Evolutionary conservation across 1,140 invertebrate species (phyloP).

Genomic region (Drosophila fuyamai): DNA sequence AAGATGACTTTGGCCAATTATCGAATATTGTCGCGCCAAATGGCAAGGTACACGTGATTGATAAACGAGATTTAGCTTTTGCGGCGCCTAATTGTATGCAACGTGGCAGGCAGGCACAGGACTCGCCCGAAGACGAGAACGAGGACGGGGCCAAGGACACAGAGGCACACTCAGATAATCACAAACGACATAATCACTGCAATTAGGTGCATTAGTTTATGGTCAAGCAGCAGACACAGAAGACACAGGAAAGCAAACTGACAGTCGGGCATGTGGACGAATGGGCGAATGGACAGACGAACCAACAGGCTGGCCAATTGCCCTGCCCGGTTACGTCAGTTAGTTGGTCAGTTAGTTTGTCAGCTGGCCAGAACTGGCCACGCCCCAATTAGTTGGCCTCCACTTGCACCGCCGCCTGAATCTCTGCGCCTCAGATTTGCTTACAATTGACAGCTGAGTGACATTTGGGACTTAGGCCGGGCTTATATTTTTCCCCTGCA

Average conservation of each 20-base stretch:
- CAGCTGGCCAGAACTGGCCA: constrained; percentile 17
- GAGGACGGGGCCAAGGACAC: constrained; percentile 7
- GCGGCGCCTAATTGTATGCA: constrained; percentile 65
- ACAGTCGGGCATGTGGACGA: constrained; percentile 2
- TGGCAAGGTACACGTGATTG: constrained; percentile 41
- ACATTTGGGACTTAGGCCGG: constrained; percentile 43
- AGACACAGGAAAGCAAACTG: constrained; percentile 1
- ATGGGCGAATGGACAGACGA: constrained; percentile 14
- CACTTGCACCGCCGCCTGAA: background rate
- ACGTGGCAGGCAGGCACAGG: background rate
- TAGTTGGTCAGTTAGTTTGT: constrained; percentile 23
- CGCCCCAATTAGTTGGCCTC: constrained; percentile 40
- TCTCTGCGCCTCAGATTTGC: constrained; percentile 20
- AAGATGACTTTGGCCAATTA: constrained; percentile 45
- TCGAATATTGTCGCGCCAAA: constrained; percentile 29
- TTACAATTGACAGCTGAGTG: constrained; percentile 62
- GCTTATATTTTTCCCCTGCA: constrained; percentile 61
- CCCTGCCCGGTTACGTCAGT: constrained; percentile 41
- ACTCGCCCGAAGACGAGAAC: background rate
- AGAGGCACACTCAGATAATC: constrained; percentile 59
- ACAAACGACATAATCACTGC: constrained; percentile 73
- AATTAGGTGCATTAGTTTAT: constrained; percentile 76
- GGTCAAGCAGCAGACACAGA: constrained; percentile 41
- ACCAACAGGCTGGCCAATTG: constrained; percentile 31
- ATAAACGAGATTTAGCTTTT: constrained; percentile 73